Conservation (phyloP, 2,113 vertebrate species). For the Elanoides forficatus region DNA sequence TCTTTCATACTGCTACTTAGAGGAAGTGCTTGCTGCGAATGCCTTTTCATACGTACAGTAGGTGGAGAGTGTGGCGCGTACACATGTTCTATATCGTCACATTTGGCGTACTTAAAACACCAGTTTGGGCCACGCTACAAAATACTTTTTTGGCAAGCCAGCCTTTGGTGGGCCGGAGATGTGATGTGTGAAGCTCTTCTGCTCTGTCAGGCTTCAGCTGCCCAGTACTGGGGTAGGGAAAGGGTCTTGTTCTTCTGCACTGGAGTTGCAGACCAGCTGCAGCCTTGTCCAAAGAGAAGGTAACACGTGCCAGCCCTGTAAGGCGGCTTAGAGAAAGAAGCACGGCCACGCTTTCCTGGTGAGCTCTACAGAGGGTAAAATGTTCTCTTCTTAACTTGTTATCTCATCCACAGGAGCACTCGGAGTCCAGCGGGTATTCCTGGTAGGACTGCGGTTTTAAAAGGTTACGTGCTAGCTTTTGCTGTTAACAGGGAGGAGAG, state of each 20-base stretch:
- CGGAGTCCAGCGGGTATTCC: background rate
- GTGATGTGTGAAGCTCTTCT: background rate
- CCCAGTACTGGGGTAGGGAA: background rate
- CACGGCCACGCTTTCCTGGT: rapidly evolving
- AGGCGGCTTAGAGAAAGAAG: background rate
- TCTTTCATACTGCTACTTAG: background rate
- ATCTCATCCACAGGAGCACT: background rate
- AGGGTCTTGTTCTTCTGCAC: background rate
- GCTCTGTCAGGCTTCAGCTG: background rate
- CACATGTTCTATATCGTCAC: background rate
- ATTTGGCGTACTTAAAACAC: background rate
- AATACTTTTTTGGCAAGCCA: background rate
- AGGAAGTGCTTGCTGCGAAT: background rate
- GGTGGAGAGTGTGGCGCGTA: background rate
- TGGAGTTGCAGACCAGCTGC: background rate
- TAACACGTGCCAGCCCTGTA: background rate
- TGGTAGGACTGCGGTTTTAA: background rate
- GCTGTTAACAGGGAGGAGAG: background rate
- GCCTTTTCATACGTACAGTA: background rate
- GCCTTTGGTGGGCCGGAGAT: background rate
- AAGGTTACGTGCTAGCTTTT: background rate
- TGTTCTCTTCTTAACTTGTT: background rate
- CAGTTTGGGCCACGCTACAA: background rate
- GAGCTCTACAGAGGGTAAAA: background rate
- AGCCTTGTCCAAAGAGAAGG: background rate